A percentile compares a stretch with the other conserved stretches of the same genome.
These are phyloP conservation scores for Malaclemys terrapin DNA, from an alignment of 2,113 vertebrate genomes.

Conservation along the genomic window DNA sequence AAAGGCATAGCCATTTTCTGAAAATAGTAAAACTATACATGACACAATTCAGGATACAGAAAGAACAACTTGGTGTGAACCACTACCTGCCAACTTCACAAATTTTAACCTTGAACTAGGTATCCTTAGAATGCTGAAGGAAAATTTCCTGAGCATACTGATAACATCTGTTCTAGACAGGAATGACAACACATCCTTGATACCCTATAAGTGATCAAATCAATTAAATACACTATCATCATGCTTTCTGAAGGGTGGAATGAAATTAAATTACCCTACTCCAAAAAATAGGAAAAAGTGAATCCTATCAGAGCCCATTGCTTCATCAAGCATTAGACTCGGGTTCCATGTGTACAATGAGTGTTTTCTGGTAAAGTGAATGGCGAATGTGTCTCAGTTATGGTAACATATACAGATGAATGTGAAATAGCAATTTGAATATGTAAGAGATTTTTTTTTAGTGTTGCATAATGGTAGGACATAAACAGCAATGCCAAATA, in stretches of 20 bases:
- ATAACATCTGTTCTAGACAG: not conserved
- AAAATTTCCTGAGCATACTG: not conserved
- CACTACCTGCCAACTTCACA: not conserved
- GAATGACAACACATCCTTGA: not conserved
- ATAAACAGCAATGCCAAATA: not conserved
- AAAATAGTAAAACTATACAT: not conserved
- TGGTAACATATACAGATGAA: not conserved
- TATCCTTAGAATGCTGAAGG: not conserved
- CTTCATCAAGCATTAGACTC: not conserved
- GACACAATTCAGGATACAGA: not conserved
- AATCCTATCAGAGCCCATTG: fast-evolving
- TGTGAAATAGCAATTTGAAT: not conserved
- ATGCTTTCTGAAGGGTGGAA: not conserved
- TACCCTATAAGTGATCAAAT: not conserved
- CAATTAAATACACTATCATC: not conserved
- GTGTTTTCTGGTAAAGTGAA: not conserved
- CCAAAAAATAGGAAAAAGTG: not conserved
- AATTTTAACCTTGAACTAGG: not conserved
- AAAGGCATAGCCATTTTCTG: not conserved
- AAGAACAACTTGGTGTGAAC: not conserved
- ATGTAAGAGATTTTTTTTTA: not conserved
- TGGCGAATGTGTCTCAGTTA: not conserved
- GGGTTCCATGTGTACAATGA: no score
- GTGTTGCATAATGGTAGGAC: not conserved
- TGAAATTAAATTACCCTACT: not conserved